A percentile compares a stretch with the other conserved stretches of the same genome.
Evolutionary conservation across 2,888 invertebrate genomes (phyloP).

Genomic region (Cephalotes varians): DNA sequence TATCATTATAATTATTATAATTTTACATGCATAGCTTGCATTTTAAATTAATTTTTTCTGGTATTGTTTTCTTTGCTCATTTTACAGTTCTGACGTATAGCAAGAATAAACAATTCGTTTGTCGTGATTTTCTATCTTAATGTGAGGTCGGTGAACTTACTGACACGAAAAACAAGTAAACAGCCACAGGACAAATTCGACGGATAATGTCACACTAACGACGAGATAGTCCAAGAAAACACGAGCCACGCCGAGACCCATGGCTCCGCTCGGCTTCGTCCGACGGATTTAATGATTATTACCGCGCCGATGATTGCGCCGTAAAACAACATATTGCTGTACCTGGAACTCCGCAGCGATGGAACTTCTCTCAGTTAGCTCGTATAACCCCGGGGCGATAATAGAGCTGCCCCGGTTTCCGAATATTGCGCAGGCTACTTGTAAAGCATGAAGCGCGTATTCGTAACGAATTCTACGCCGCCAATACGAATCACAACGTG

Average conservation of each 20-base stretch:
- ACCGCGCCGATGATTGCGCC: slow-evolving; percentile 78
- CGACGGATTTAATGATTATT: slow-evolving; percentile 78
- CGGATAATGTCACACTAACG: slow-evolving; percentile 59
- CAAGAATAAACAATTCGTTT: neutral
- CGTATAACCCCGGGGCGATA: slow-evolving; percentile 68
- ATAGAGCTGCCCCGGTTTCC: slow-evolving; percentile 74
- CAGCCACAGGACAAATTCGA: slow-evolving; percentile 25
- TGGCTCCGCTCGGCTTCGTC: slow-evolving; percentile 55
- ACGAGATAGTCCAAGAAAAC: slow-evolving; percentile 59
- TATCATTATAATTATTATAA: too few species aligned
- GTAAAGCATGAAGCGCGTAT: slow-evolving; percentile 43
- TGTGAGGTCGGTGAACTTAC: neutral
- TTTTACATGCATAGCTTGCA: neutral
- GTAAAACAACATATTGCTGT: slow-evolving; percentile 78
- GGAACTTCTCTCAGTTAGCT: slow-evolving; percentile 69
- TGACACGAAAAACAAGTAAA: slow-evolving; percentile 13
- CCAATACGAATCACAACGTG: neutral
- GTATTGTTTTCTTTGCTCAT: neutral
- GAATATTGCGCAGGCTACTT: slow-evolving; percentile 62
- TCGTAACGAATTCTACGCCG: slow-evolving; percentile 52
- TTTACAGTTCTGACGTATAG: neutral
- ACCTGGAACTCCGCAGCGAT: slow-evolving; percentile 74
- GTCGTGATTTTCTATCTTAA: neutral
- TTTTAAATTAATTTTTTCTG: neutral
- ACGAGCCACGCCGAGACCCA: slow-evolving; percentile 34